phyloP scores from a whole-genome alignment of 2,888 invertebrate genomes.

The Pseudeuparius sepicola region DNA sequence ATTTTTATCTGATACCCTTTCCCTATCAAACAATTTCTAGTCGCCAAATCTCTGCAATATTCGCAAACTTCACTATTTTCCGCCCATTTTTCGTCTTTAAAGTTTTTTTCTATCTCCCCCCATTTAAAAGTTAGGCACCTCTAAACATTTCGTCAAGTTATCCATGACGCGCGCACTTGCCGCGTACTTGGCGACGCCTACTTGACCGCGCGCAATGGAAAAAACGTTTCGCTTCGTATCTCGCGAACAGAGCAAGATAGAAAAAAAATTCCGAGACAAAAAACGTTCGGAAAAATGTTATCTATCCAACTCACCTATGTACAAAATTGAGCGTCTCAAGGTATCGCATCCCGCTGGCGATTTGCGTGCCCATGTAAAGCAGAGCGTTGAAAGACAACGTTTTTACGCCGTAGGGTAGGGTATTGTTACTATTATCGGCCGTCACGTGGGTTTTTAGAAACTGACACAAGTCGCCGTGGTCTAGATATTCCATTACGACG shows the following conservation, averaged over 20 bases:
- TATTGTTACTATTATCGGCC: conserved; percentile 46
- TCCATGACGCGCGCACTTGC: too few relatives aligned
- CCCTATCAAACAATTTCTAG: conserved; percentile 81
- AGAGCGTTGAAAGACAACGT: conserved; percentile 63
- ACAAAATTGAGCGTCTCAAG: conserved; percentile 82
- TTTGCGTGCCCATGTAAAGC: conserved; percentile 73
- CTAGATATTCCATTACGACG: conserved; percentile 75
- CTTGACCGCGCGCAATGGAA: too few relatives aligned
- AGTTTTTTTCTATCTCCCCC: too few relatives aligned
- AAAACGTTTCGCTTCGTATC: too few relatives aligned
- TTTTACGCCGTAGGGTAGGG: conserved; percentile 47
- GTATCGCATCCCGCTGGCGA: conserved; percentile 85
- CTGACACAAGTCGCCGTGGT: conserved; percentile 74
- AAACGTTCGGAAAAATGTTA: not conserved
- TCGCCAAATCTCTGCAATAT: conserved; percentile 60
- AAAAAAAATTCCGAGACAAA: too few relatives aligned
- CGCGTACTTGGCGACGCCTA: too few relatives aligned
- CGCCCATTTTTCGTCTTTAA: too few relatives aligned
- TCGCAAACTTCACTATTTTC: too few relatives aligned
- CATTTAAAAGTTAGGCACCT: too few relatives aligned
- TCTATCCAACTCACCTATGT: conserved; percentile 43
- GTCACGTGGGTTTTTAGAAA: conserved; percentile 62
- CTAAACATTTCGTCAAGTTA: too few relatives aligned
- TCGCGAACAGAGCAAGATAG: too few relatives aligned
- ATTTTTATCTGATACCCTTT: conserved; percentile 73